A percentile compares a stretch with the other conserved stretches of the same genome.
Evolutionary conservation across 2,113 vertebrate genomes (phyloP).

Genomic region (Callipepla squamata): DNA sequence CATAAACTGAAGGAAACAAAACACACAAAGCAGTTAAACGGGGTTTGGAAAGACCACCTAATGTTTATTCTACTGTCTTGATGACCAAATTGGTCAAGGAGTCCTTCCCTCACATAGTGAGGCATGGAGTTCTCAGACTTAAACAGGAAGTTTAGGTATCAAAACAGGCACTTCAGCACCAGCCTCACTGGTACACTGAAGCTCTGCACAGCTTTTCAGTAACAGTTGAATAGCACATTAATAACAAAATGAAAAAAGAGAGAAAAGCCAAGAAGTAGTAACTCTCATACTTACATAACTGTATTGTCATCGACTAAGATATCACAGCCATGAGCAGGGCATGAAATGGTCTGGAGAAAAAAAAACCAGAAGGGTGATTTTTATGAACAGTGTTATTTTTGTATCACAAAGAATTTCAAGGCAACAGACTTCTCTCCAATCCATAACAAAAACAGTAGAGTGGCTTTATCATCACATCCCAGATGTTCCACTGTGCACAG

Average conservation of each 20-base stretch:
- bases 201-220: background rate
- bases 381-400: background rate
- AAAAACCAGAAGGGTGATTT: background rate
- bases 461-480: background rate
- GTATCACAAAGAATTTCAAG: background rate
- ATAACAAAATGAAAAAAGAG: background rate
- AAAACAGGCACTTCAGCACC: background rate
- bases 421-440: background rate
- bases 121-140: background rate
- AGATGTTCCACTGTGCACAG: background rate
- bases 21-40: background rate
- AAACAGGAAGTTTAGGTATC: background rate
- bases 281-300: conserved; percentile 93
- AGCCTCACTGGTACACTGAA: background rate
- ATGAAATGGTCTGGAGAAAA: conserved; percentile 93
- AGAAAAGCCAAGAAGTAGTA: conserved; percentile 26
- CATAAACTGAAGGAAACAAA: background rate
- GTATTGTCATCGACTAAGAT: conserved; percentile 99
- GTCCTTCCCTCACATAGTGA: background rate
- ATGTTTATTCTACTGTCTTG: background rate
- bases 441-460: background rate
- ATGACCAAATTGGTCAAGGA: background rate
- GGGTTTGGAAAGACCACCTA: background rate
- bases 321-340: conserved; percentile 99
- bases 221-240: background rate